Evolutionary conservation across 2,113 vertebrate species (phyloP).

Genomic region (Grallaria varia): DNA sequence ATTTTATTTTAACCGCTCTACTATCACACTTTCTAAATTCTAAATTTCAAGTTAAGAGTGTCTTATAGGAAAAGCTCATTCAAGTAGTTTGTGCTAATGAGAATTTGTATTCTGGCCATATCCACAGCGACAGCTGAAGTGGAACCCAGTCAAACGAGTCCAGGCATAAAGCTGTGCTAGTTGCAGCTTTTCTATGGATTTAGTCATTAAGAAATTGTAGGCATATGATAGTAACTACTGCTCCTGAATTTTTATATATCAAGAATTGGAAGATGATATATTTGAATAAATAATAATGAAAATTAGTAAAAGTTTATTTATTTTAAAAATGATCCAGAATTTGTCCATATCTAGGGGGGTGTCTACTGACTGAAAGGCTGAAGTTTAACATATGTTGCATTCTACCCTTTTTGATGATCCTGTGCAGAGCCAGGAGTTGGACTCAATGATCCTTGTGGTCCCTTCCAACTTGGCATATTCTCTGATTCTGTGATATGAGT

Average conservation of each 20-base stretch:
- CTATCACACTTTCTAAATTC: neutral
- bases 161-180: neutral
- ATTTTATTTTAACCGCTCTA: neutral
- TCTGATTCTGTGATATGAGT: neutral
- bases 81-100: neutral
- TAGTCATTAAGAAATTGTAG: neutral
- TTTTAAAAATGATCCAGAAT: neutral
- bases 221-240: neutral
- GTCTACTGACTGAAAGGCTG: neutral
- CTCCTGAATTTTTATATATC: neutral
- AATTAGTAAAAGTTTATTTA: neutral
- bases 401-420: neutral
- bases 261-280: neutral
- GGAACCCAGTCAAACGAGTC: neutral
- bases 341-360: neutral
- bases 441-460: neutral
- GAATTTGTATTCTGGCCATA: slow-evolving; percentile 47
- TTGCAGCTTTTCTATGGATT: neutral
- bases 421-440: neutral
- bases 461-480: neutral
- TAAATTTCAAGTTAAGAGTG: neutral
- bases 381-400: neutral
- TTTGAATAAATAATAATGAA: neutral
- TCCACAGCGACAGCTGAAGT: neutral
- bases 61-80: neutral